A percentile compares a stretch with the other conserved stretches of the same genome.
phyloP scores from a whole-genome alignment of 2,113 vertebrate genomes.

The Mastomys coucha region DNA sequence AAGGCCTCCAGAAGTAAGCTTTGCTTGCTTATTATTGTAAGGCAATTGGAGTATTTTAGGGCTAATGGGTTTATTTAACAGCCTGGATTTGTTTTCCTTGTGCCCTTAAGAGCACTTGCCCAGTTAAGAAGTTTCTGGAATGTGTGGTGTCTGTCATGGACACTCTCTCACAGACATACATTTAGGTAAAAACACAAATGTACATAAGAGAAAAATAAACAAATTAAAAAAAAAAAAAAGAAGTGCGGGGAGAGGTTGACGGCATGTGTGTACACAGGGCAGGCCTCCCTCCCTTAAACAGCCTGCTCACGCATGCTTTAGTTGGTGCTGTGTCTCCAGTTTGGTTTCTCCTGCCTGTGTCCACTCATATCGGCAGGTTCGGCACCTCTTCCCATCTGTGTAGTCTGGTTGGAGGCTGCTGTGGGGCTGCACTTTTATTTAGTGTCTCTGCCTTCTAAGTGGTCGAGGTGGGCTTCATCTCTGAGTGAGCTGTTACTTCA shows the following conservation, averaged over 20 bases:
- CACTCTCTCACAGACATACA: too few species aligned
- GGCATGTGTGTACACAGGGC: background rate
- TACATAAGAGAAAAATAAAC: too few species aligned
- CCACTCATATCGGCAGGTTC: background rate
- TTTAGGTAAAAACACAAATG: too few species aligned
- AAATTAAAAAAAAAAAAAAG: background rate
- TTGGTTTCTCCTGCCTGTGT: background rate
- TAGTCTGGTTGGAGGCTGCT: background rate
- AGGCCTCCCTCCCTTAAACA: background rate
- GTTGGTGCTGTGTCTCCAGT: background rate
- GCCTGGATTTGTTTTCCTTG: background rate
- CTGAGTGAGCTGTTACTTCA: background rate
- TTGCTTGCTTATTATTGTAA: background rate
- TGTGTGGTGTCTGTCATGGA: background rate
- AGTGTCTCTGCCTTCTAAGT: slow-evolving; percentile 39
- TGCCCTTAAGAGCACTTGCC: background rate
- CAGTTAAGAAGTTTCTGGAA: background rate
- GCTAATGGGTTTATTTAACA: background rate
- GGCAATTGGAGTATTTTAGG: too few species aligned
- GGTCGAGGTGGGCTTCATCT: fast-evolving
- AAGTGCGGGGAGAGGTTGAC: background rate
- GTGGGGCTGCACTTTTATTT: slow-evolving; percentile 22
- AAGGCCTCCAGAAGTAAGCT: background rate
- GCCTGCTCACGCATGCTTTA: background rate
- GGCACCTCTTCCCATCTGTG: background rate